Base-by-base conservation (phyloP, 2,888 invertebrate species). In the Hydraecia micacea region DNA sequence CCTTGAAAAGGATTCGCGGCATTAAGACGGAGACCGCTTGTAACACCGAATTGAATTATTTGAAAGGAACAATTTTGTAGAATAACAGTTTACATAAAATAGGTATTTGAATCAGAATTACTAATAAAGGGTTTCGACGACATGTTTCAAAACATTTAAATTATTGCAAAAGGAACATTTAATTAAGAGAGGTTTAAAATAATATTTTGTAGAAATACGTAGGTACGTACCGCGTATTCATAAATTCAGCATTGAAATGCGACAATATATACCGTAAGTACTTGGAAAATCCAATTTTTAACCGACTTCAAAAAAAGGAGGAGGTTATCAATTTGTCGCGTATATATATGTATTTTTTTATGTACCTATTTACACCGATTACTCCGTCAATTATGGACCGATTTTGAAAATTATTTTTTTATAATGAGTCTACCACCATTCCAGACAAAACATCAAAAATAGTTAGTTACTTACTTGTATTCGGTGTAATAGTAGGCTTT, bases 1-100 rank as follows among this genome's bases (percentile, higher is more conserved):
- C 90, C 92, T 94, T 94, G 91, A 95, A 95, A 96, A 96, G 96
- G 96, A 96, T 96, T 96, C 93, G 85, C 80, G 91, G 95, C 90
- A 94, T 96, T 96, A 96, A 90, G 89, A 83, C 63, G 71, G 36
- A 58, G 89, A 84, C 88, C 62, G 82, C 75, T 79, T 80, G 65
- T 95, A 68, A 95, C 95, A 96, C 95, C 93, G 93, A 77, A 88
- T 73, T 42, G 46, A 75, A 77, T 72, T 60, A 69, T 66, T 73
- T 63, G n/a, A 67, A 72, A 62, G 42, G 21, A 63, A 67, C 18
- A 46, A 62, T 46, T 21, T 6, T 55, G 28, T 28, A 11, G 7
- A 52, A 32, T 49, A 15, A 28, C 21, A 21, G 39, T 39, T 77
- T 42, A 58, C 25, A 39, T n/a, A 18, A 11, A 46, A 18, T 49